These are phyloP conservation scores for Erithacus rubecula DNA, from an alignment of 2,797 vertebrate genomes.

Conservation along the genomic window DNA sequence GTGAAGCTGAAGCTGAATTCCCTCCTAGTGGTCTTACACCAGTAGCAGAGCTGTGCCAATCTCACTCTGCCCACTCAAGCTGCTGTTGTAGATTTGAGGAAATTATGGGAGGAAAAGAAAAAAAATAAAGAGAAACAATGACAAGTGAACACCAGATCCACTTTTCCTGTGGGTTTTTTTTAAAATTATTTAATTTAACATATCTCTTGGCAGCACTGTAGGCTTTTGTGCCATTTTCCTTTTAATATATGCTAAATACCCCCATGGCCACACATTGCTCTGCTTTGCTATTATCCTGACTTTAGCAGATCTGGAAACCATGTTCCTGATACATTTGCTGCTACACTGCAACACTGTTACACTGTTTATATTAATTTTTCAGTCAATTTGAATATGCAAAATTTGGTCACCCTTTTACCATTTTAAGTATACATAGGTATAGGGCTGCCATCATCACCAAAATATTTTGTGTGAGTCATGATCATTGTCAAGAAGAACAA, in stretches of 20 bases:
- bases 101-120: not conserved
- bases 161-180: not conserved
- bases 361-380: not conserved
- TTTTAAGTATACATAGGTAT: not conserved
- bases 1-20: not conserved
- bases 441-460: not conserved
- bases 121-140: not conserved
- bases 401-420: not conserved
- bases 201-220: not conserved
- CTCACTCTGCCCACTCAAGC: not conserved
- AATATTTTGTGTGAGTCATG: not conserved
- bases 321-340: not conserved
- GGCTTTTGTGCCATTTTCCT: not conserved
- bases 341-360: too few species aligned
- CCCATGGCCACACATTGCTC: rapidly evolving
- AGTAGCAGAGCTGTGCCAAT: not conserved
- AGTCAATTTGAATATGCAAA: not conserved
- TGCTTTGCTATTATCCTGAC: not conserved
- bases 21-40: not conserved
- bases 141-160: not conserved
- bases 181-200: not conserved
- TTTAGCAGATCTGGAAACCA: not conserved
- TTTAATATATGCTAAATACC: not conserved
- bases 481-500: not conserved
- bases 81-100: not conserved